Conservation (phyloP, 92 coral and sea anemone genomes). For the Palythoa grandis region DNA sequence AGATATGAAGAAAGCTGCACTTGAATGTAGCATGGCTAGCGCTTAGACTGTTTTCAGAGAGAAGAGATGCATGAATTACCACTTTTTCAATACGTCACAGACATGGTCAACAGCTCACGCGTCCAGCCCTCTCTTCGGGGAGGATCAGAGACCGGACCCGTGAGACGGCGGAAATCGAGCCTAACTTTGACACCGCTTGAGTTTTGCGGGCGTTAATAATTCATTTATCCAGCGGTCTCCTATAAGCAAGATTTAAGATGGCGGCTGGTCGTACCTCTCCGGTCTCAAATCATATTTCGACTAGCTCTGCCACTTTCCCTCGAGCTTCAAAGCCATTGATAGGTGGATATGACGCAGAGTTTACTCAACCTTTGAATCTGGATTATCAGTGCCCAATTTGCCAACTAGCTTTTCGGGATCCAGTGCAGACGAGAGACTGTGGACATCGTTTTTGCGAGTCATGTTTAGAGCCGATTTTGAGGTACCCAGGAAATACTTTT, state of each 20-base stretch:
- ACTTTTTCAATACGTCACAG: no score
- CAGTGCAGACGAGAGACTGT: constrained; percentile 98
- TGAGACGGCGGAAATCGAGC: no score
- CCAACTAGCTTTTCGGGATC: constrained; percentile 98
- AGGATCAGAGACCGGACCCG: no score
- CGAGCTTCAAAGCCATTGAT: constrained; percentile 63
- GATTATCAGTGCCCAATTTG: constrained; percentile 98
- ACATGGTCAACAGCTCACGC: no score
- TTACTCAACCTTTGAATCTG: constrained; percentile 77
- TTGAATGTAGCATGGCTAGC: no score
- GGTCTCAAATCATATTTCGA: constrained; percentile 55
- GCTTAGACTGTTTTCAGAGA: no score
- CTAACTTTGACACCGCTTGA: no score
- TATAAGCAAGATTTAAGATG: constrained; percentile 62
- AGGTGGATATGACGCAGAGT: constrained; percentile 98
- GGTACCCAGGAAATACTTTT: constrained; percentile 57
- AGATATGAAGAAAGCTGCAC: no score
- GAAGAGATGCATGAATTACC: no score
- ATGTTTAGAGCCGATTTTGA: constrained; percentile 94
- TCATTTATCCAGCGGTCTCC: constrained; percentile 66
- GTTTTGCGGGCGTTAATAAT: constrained; percentile 64
- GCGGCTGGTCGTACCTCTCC: constrained; percentile 68
- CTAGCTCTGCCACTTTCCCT: constrained; percentile 62
- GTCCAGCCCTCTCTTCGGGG: no score
- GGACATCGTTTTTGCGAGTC: constrained; percentile 99